Percentiles rank a stretch among this genome's conserved stretches.
phyloP scores from a whole-genome alignment of 2,797 vertebrate species.

The Lindbergichthys nudifrons region DNA sequence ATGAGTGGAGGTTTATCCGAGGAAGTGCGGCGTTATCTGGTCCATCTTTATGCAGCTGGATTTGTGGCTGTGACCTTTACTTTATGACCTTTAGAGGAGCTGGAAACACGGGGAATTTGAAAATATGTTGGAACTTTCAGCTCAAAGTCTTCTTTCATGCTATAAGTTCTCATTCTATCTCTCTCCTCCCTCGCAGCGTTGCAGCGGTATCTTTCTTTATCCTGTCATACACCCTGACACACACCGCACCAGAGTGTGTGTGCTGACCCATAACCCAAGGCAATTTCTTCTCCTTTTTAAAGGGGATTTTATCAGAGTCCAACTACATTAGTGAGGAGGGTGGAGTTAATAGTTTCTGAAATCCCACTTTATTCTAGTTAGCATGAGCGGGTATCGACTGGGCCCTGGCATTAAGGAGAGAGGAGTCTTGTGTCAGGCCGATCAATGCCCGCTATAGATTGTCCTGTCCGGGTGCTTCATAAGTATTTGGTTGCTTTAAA shows the following conservation, averaged over 20 bases:
- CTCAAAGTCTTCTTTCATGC: slow-evolving; percentile 54
- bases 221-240: slow-evolving; percentile 34
- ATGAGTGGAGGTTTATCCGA: slow-evolving; percentile 53
- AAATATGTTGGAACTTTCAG: slow-evolving; percentile 49
- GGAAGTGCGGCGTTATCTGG: slow-evolving; percentile 61
- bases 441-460: slow-evolving; percentile 86
- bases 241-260: slow-evolving; percentile 57
- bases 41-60: slow-evolving; percentile 68
- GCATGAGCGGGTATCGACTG: slow-evolving; percentile 82
- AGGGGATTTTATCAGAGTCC: slow-evolving; percentile 86
- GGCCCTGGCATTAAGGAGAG: slow-evolving; percentile 81
- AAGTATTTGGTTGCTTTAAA: slow-evolving; percentile 88
- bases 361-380: slow-evolving; percentile 85
- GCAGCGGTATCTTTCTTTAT: slow-evolving; percentile 41
- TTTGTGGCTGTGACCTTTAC: slow-evolving; percentile 82
- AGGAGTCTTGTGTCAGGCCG: slow-evolving; percentile 71
- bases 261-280: slow-evolving; percentile 84
- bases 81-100: slow-evolving; percentile 78
- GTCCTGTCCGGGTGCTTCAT: slow-evolving; percentile 86
- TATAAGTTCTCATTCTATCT: slow-evolving; percentile 60
- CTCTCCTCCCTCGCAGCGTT: slow-evolving; percentile 35
- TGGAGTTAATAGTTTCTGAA: slow-evolving; percentile 85
- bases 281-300: slow-evolving; percentile 85
- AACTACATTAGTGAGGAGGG: slow-evolving; percentile 84
- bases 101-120: slow-evolving; percentile 54